Evolutionary conservation across 1,140 invertebrate genomes (phyloP), one percentile per base, ranked within the genome.

Genomic region (Micrasema longulum): DNA sequence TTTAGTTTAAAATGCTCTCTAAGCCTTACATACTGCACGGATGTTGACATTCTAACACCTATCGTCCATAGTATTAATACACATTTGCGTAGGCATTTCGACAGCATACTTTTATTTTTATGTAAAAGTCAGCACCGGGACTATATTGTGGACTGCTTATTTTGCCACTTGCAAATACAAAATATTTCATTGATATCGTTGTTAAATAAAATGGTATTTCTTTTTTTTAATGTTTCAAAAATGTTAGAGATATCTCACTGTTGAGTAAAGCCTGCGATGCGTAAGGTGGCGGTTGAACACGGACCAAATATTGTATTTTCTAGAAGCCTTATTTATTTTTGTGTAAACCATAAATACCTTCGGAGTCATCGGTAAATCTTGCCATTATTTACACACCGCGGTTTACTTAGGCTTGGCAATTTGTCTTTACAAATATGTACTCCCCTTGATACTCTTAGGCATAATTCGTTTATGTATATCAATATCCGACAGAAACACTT

Each of bases 381-480:
- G 55, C 36, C 36, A 43, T 41, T 60, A 60, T 60, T 60, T 60
- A 60, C 55, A 22, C 36, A 41, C 36, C 16, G 16, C 18, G 14
- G 55, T 60, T 60, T 20, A 60, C 22, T 60, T 60, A 60, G 55
- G 55, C 55, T 18, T 16, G 16, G 16, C 55, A 60, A 60, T 60
- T 60, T 60, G 55, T 60, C 55, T 60, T 60, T 22, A 60, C 55
- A 60, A 60, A 60, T 60, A 60, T 60, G 36, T 60, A 60, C 36
- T 16, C 35, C 16, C 10, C 55, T 60, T 60, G 35, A 60, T 60
- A 43, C 18, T 41, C 9, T 18, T 38, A 2, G 16, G 12, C 36
- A 22, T 60, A 41, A 60, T 60, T 60, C 55, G 10, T 22, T 43
- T 60, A 43, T 60, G 16, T 41, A 60, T 38, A 60, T 60, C 16